Base-by-base conservation (phyloP, 2,797 vertebrate species). In the Coreius guichenoti region DNA sequence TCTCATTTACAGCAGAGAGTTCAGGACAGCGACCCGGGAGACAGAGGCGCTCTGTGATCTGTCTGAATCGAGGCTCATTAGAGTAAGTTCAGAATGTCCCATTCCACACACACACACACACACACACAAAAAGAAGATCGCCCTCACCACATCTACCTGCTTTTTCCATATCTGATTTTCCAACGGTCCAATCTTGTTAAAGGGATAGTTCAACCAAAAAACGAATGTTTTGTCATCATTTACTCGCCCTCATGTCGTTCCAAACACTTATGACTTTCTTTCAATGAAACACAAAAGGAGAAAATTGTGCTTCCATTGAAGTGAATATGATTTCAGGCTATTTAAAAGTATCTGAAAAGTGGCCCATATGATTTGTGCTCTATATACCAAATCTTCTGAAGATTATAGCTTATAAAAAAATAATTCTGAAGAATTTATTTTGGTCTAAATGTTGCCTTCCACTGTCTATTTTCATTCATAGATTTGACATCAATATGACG, bases 51-150 rank as follows among this genome's bases (percentile, higher is more conserved):
- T 84, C 61, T 77, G 82, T 68, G 61, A 84, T 77, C 47, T 12
- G 63, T 77, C 73, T 29, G 31, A 84, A 84, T 26, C 21, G 33
- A 85, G 63, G 45, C 73, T 87, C 83, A 87, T 87, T 87, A 85
- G n/a, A 26, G 45, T 33, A 85, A 85, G 51, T 73, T 82, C 86
- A 82, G 77, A 77, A 84, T 39, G 51, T 77, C 78, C 82, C 49
- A 26, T 75, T 82, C 23, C 6, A 5, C 19, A 26, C 11, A 61
- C n/a, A 13, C 56, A 16, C 47, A 33, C 31, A 0, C 47, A 3
- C 29, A 7, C 45, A 12, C 72, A 45, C 39, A 0, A 1, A 47
- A 8, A 78, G 11, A 31, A 8, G 16, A 65, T 11, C 19, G 0
- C 13, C 29, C 14, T 82, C 4, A 47, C n/a, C 11, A 61, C 36